Conservation (phyloP, 2,113 vertebrate species). For the Mugil cephalus region DNA sequence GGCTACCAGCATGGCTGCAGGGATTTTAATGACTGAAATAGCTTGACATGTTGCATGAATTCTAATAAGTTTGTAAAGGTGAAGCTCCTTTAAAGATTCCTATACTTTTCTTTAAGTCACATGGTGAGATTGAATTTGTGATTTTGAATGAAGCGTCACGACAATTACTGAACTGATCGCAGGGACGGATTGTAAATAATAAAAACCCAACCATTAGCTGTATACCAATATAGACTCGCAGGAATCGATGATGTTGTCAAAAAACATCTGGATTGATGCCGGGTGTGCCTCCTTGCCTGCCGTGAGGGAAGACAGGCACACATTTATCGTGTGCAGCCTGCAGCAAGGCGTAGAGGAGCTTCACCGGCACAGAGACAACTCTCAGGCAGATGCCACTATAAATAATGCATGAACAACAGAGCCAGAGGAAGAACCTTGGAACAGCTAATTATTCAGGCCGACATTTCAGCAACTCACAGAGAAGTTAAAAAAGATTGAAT, state of each 20-base stretch:
- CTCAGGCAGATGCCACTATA: conserved; percentile 79
- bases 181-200: no score
- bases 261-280: background rate
- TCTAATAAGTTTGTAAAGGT: no score
- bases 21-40: no score
- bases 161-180: no score
- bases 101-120: no score
- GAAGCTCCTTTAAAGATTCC: no score
- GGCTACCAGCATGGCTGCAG: no score
- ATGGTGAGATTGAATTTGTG: no score
- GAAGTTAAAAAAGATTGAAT: conserved; percentile 59
- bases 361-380: conserved; percentile 64
- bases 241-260: background rate
- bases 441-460: conserved; percentile 78
- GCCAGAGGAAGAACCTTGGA: conserved; percentile 73
- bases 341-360: conserved; percentile 56
- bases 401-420: conserved; percentile 81
- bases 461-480: conserved; percentile 72
- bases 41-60: no score
- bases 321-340: conserved; percentile 54
- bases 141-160: no score
- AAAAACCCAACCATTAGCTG: no score
- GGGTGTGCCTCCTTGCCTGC: conserved; percentile 27
- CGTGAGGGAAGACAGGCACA: conserved; percentile 44
- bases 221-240: background rate